phyloP scores from a whole-genome alignment of 2,113 vertebrate genomes.

The Aramus guarauna region DNA sequence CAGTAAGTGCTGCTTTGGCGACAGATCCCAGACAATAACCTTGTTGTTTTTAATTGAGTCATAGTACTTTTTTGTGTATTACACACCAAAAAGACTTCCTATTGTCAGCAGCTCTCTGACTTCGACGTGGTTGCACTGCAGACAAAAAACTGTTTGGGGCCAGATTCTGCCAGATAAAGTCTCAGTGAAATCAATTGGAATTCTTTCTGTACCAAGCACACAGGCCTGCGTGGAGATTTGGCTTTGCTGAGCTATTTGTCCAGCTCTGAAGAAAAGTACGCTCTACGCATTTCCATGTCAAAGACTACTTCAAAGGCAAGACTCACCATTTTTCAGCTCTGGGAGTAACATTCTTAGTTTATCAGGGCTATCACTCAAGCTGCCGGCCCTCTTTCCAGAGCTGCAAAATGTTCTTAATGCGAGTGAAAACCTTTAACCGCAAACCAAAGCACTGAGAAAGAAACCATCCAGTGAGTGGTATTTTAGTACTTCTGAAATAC shows the following conservation, averaged over 20 bases:
- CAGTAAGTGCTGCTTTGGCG: not conserved
- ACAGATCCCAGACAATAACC: not conserved
- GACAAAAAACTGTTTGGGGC: not conserved
- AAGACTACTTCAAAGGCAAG: constrained; percentile 52
- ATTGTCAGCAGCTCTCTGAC: constrained; percentile 27
- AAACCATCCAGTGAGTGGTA: not conserved
- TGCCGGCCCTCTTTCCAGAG: not conserved
- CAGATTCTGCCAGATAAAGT: not conserved
- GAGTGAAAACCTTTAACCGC: not conserved
- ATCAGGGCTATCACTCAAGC: constrained; percentile 43
- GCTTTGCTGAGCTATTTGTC: not conserved
- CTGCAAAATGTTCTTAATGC: not conserved
- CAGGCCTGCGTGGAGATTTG: not conserved
- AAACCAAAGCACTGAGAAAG: not conserved
- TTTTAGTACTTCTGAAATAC: not conserved
- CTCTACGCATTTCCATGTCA: not conserved
- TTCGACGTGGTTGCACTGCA: not conserved
- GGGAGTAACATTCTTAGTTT: constrained; percentile 49
- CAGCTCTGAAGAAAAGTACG: not conserved
- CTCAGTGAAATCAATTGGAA: not conserved
- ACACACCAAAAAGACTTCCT: constrained; percentile 15
- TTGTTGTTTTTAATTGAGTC: constrained; percentile 16
- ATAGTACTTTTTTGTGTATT: not conserved
- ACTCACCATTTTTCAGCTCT: constrained; percentile 1
- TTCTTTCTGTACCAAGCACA: not conserved